Evolutionary conservation across 2,888 invertebrate genomes (phyloP), one percentile per base, ranked within the genome.

Genomic region (Chrysomela aeneicollis): DNA sequence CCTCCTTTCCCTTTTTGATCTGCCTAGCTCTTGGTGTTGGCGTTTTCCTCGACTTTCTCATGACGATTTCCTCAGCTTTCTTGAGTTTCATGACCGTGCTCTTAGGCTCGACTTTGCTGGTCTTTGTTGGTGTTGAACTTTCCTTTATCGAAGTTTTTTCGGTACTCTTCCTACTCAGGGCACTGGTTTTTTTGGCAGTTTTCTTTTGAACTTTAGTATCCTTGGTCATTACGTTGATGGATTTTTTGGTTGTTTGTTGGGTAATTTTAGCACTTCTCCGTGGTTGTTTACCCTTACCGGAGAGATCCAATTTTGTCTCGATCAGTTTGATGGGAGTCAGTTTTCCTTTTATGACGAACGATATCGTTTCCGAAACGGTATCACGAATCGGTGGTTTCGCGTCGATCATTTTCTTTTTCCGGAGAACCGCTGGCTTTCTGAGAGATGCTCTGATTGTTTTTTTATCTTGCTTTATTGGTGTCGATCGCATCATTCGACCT

Each of bases 321-420:
- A 73, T 58, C 10, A 71, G 73, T 68, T 79, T 78, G 15, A 79
- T 76, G 1, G 80, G 80, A 2, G 80, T 79, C 22, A 81, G 64
- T 72, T 82, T 79, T 32, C 81, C 82, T 69, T 81, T 80, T 26
- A 81, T 81, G n/a, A 81, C 82, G 66, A 81, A 81, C 3, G 81
- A 79, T 63, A 82, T 82, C 2, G 82, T 82, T 70, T 82, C 82
- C 4, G 81, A 78, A 50, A 82, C 76, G 8, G 79, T 78, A 67
- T 81, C 81, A 63, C 78, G 76, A 60, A 75, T 65, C 19, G 76
- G 62, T 15, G 64, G 47, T 72, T 76, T 71, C 65, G 71, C 50
- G 64, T 74, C 62, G 55, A 59, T 47, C 69, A 63, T 65, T 74
- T 68, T 76, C 63, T 78, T 80, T 67, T 76, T 80, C 60, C 75